Evolutionary conservation across 2,797 vertebrate genomes (phyloP).

Genomic region (Melanotaenia boesemani): DNA sequence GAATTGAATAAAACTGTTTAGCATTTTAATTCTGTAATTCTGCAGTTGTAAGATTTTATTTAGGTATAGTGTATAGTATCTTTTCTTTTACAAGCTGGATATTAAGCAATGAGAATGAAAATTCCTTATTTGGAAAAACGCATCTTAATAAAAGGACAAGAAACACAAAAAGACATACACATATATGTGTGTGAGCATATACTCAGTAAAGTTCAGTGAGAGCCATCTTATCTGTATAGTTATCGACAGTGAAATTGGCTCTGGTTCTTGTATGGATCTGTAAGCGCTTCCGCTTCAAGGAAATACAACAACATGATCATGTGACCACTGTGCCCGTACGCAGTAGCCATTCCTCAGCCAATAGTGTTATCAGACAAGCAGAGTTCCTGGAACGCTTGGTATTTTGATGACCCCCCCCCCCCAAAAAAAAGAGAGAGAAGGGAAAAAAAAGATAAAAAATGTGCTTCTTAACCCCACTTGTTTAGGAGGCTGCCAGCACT

Average conservation of each 20-base stretch:
- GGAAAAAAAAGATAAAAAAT: conserved; percentile 58
- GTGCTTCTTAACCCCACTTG: conserved; percentile 74
- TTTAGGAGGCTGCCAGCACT: conserved; percentile 73
- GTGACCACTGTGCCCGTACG: conserved; percentile 75
- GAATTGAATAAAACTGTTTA: neutral
- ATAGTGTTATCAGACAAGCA: conserved; percentile 77
- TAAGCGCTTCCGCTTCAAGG: conserved; percentile 63
- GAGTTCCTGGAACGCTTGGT: conserved; percentile 78
- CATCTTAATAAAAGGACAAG: no score
- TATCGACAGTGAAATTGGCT: conserved; percentile 51
- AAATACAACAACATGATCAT: conserved; percentile 76
- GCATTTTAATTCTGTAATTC: neutral
- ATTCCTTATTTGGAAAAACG: no score
- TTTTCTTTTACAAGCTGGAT: neutral
- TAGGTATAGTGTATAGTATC: neutral
- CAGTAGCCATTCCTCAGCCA: conserved; percentile 80
- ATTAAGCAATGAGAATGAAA: neutral
- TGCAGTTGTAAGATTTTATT: neutral
- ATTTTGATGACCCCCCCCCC: conserved; percentile 77
- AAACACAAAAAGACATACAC: neutral
- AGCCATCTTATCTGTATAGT: conserved; percentile 38
- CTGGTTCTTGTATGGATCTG: conserved; percentile 54
- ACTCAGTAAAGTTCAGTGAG: conserved; percentile 11
- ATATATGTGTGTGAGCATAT: no score
- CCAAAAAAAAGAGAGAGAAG: conserved; percentile 53